Conservation (phyloP, 1,140 invertebrate genomes). For the Latrodectus geometricus region DNA sequence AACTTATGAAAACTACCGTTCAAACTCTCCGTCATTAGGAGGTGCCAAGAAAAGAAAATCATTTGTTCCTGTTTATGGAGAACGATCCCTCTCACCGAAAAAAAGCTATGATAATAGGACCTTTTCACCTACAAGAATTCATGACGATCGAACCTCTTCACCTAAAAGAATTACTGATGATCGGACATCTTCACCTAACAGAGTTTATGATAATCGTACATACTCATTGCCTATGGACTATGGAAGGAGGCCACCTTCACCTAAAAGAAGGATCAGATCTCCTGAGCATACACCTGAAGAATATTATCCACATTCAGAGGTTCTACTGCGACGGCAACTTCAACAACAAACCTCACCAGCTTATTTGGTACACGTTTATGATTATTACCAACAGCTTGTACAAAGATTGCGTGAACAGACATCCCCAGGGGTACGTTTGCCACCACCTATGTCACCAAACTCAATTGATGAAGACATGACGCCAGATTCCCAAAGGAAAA, state of each 20-base stretch:
- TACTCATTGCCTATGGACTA: not conserved
- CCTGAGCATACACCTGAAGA: conserved; percentile 19
- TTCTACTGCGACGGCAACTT: conserved; percentile 43
- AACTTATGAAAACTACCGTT: not conserved
- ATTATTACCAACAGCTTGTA: conserved; percentile 62
- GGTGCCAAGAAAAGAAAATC: conserved; percentile 48
- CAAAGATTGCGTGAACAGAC: conserved; percentile 45
- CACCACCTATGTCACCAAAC: conserved; percentile 63
- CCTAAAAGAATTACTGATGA: not conserved
- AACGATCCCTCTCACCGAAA: not conserved
- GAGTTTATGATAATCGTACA: not conserved
- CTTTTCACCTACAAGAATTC: not conserved
- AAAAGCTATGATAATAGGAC: not conserved
- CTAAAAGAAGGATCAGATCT: conserved; percentile 13
- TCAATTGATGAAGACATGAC: conserved; percentile 39
- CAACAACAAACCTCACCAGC: conserved; percentile 26
- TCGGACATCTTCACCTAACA: not conserved
- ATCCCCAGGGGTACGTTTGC: conserved; percentile 9
- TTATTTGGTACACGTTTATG: conserved; percentile 58
- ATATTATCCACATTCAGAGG: conserved; percentile 45
- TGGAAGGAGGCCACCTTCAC: conserved; percentile 11
- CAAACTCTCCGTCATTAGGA: not conserved
- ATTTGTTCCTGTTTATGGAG: conserved; percentile 46
- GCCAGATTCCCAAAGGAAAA: conserved; percentile 65
- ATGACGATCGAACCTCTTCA: not conserved